These are phyloP conservation scores for Plectropomus leopardus DNA, from an alignment of 2,113 vertebrate genomes.

Conservation along the genomic window DNA sequence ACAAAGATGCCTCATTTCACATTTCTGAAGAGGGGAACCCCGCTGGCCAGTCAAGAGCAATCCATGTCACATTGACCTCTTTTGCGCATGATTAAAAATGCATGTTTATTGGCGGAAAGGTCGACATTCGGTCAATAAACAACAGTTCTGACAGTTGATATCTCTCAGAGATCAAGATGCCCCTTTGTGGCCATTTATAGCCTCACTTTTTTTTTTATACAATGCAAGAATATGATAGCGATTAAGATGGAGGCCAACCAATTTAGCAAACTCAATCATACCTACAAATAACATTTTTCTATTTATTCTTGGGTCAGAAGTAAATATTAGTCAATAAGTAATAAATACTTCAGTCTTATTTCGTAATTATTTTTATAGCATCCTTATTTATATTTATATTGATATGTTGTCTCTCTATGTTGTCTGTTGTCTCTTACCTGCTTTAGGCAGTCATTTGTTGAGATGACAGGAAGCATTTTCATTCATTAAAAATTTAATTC, in stretches of 20 bases:
- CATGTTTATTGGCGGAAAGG: background rate
- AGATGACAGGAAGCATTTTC: no score
- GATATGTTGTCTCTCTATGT: no score
- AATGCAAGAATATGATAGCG: background rate
- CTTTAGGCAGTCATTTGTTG: no score
- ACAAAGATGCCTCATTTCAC: background rate
- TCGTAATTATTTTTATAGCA: no score
- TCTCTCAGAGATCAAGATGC: background rate
- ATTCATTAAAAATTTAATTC: no score
- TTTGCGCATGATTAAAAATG: constrained; percentile 27
- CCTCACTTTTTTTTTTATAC: background rate
- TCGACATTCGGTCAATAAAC: background rate
- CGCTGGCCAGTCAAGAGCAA: background rate
- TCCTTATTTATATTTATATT: background rate
- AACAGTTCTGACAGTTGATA: background rate
- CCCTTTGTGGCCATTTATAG: background rate
- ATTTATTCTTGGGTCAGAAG: background rate
- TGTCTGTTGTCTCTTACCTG: no score
- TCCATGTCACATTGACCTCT: background rate
- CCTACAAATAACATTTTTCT: background rate
- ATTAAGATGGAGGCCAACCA: background rate
- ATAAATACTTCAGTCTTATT: background rate
- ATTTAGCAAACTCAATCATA: background rate
- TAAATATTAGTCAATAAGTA: background rate
- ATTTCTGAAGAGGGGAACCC: background rate